A percentile compares a stretch with the other conserved stretches of the same genome.
These are phyloP conservation scores for Bucorvus abyssinicus DNA, from an alignment of 2,797 vertebrate genomes.

Conservation along the genomic window DNA sequence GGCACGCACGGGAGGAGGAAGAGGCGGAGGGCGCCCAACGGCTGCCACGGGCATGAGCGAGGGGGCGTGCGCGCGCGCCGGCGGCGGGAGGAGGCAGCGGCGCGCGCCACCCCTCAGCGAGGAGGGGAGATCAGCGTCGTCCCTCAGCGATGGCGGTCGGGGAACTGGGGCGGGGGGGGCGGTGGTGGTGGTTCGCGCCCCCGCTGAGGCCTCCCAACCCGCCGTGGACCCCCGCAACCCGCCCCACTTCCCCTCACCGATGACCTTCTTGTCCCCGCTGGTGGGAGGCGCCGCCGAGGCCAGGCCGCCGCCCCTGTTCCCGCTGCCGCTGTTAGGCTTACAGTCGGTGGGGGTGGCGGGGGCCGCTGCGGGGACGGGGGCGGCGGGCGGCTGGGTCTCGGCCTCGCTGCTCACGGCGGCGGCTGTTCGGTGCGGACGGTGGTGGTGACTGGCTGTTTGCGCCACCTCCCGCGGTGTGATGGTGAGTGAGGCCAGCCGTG, in stretches of 20 bases:
- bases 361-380: slow-evolving; percentile 33
- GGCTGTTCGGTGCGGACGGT: slow-evolving; percentile 58
- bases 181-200: neutral
- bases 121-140: neutral
- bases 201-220: neutral
- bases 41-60: neutral
- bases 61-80: neutral
- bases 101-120: neutral
- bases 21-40: neutral
- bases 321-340: slow-evolving; percentile 74
- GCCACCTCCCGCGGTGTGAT: slow-evolving; percentile 98
- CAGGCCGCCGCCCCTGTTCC: slow-evolving; percentile 78
- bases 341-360: slow-evolving; percentile 10
- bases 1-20: neutral
- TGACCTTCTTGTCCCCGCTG: slow-evolving; percentile 98
- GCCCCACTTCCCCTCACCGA: slow-evolving; percentile 84
- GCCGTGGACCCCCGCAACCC: neutral
- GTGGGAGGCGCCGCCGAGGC: slow-evolving; percentile 83
- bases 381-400: slow-evolving; percentile 34
- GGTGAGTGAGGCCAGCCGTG: slow-evolving; percentile 99
- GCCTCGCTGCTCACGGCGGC: slow-evolving; percentile 69
- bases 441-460: slow-evolving; percentile 80
- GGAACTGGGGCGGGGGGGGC: neutral
- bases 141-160: neutral
- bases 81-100: too few relatives aligned